Percentiles rank a stretch among this genome's conserved stretches.
These are phyloP conservation scores for Hippopotamyrus pictus DNA, from an alignment of 2,797 vertebrate species.

Conservation along the genomic window DNA sequence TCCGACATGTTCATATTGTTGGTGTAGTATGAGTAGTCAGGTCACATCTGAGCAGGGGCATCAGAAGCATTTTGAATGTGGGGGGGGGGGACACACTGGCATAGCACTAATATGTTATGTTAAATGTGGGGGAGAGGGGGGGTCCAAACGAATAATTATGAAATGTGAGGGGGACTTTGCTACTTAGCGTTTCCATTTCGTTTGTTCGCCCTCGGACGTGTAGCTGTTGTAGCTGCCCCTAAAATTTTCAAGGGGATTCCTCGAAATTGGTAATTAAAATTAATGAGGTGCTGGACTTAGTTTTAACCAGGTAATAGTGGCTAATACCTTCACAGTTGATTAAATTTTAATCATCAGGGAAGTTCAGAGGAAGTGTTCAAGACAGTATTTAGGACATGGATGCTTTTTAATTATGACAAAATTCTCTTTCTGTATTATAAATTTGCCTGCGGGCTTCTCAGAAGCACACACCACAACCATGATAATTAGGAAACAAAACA, in stretches of 20 bases:
- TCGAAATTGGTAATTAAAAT: neutral
- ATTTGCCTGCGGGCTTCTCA: neutral
- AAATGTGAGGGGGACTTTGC: neutral
- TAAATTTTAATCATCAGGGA: neutral
- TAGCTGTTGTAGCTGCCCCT: neutral
- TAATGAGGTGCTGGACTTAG: neutral
- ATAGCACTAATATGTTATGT: no score
- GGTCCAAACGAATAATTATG: neutral
- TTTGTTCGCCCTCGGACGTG: neutral
- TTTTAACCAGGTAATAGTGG: neutral
- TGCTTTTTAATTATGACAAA: constrained; percentile 2
- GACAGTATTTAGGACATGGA: neutral
- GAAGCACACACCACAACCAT: neutral
- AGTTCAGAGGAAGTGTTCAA: neutral
- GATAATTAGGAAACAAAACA: neutral
- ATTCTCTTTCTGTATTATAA: neutral
- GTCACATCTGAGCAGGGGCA: neutral
- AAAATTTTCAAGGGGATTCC: neutral
- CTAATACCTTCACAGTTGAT: constrained; percentile 8
- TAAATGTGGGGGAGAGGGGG: no score
- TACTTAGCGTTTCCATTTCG: neutral
- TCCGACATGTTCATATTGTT: neutral
- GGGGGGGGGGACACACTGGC: no score
- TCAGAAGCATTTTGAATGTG: no score
- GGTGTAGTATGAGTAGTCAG: neutral